Conservation (phyloP, 2,797 vertebrate genomes). For the Urophycis tenuis region DNA sequence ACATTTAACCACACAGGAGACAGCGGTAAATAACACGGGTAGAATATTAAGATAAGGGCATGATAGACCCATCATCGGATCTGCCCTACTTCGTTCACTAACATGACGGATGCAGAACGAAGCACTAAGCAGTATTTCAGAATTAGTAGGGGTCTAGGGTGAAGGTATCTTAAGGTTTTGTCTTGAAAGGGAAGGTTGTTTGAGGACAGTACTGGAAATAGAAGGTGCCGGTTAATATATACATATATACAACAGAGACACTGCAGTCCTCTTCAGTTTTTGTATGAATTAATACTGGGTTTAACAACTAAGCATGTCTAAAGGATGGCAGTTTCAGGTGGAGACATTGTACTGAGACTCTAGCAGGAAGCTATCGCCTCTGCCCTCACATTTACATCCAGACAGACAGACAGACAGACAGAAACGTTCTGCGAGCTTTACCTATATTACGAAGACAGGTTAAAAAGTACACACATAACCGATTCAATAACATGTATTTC, state of each 20-base stretch:
- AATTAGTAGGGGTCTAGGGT: neutral
- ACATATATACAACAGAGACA: neutral
- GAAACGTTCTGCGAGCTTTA: accelerated
- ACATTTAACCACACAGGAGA: neutral
- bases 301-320: neutral
- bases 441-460: neutral
- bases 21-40: neutral
- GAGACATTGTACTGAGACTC: neutral
- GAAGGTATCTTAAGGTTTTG: neutral
- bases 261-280: neutral
- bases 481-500: accelerated
- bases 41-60: neutral
- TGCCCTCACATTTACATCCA: neutral
- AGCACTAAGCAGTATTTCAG: neutral
- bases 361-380: neutral
- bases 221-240: neutral
- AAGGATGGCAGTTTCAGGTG: neutral
- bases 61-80: neutral
- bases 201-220: neutral
- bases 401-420: too few species aligned
- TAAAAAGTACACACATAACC: accelerated
- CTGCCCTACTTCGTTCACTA: neutral
- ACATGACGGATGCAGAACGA: neutral
- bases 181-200: neutral
- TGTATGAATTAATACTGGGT: neutral